Conservation (phyloP, 2,888 invertebrate species). For the Nomada ferruginata region DNA sequence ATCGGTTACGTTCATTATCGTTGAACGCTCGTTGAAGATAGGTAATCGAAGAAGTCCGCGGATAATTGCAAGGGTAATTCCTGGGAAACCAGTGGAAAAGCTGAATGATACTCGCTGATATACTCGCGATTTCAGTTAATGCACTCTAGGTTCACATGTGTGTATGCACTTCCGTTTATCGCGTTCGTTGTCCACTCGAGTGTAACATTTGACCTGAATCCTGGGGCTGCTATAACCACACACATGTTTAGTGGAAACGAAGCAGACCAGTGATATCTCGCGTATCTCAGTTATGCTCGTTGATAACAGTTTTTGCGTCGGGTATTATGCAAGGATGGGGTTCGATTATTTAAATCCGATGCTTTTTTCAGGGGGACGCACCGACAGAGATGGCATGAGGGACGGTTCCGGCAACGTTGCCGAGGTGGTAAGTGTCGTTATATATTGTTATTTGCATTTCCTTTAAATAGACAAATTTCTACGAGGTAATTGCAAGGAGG, state of each 20-base stretch:
- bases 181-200: slow-evolving; percentile 54
- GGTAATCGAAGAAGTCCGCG: background rate
- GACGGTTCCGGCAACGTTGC: slow-evolving; percentile 83
- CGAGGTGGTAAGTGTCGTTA: slow-evolving; percentile 81
- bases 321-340: background rate
- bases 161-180: slow-evolving; percentile 40
- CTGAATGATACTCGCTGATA: slow-evolving; percentile 37
- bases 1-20: slow-evolving; percentile 9
- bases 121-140: slow-evolving; percentile 55
- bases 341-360: background rate
- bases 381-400: slow-evolving; percentile 84
- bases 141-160: slow-evolving; percentile 13
- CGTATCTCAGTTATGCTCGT: background rate
- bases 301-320: background rate
- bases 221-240: background rate
- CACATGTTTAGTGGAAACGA: slow-evolving; percentile 26
- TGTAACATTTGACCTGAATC: slow-evolving; percentile 61
- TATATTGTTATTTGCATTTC: background rate
- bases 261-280: slow-evolving; percentile 33
- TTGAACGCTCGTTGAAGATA: background rate
- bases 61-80: background rate
- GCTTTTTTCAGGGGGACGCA: slow-evolving; percentile 78
- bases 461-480: background rate
- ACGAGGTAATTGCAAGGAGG: background rate
- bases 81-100: slow-evolving; percentile 3